Conservation (phyloP, 2,888 invertebrate genomes). For the Ennomos quercinarius region DNA sequence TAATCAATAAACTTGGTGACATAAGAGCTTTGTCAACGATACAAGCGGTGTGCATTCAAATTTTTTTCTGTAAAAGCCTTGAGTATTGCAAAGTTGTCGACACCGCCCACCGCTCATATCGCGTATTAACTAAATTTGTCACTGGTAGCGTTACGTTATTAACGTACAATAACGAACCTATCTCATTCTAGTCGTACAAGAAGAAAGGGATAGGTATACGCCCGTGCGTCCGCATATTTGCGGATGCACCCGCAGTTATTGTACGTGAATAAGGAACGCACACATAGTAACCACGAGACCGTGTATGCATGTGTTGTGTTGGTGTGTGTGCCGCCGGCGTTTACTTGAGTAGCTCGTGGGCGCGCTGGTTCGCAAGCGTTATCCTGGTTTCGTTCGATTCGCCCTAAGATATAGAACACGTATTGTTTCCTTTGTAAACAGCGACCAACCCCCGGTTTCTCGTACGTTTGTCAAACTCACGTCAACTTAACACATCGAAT, state of each 20-base stretch:
- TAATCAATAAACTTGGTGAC: conserved; percentile 17
- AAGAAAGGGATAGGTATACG: conserved; percentile 5
- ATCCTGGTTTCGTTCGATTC: conserved; percentile 98
- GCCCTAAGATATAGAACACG: conserved; percentile 83
- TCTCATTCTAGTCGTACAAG: not conserved
- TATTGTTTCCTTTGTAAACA: conserved; percentile 66
- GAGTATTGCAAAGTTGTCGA: not conserved
- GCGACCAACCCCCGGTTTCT: conserved; percentile 45
- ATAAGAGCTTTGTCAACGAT: conserved; percentile 7
- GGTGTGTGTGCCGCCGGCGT: conserved; percentile 68
- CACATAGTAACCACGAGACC: conserved; percentile 69
- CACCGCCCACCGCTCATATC: conserved; percentile 12
- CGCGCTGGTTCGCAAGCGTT: conserved; percentile 98
- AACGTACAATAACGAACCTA: conserved; percentile 40
- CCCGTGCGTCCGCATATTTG: conserved; percentile 33
- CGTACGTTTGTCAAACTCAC: too few species aligned
- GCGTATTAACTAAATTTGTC: conserved; percentile 23
- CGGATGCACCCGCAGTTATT: conserved; percentile 24
- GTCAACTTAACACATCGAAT: too few species aligned
- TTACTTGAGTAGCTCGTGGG: conserved; percentile 98
- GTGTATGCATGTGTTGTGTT: conserved; percentile 57
- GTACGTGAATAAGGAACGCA: conserved; percentile 29
- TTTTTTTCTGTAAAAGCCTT: not conserved
- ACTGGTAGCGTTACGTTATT: conserved; percentile 31
- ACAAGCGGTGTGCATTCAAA: not conserved